These are phyloP conservation scores for Tribolium madens DNA, from an alignment of 1,140 invertebrate genomes.

Conservation along the genomic window DNA sequence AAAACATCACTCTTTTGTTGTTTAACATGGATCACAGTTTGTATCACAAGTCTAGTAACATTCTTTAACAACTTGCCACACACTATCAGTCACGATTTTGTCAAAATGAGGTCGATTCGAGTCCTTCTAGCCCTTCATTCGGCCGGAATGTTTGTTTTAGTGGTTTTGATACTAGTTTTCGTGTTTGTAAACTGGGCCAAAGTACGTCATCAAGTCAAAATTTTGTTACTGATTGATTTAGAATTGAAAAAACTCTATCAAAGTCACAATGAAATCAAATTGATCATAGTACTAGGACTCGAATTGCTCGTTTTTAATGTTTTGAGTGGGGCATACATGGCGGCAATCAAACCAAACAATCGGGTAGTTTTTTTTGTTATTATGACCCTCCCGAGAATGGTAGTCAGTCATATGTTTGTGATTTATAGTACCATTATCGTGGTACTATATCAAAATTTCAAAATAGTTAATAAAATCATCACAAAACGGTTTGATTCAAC, in stretches of 20 bases:
- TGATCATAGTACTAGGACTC: neutral
- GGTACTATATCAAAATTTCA: constrained; percentile 1
- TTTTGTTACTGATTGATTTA: neutral
- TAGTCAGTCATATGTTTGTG: neutral
- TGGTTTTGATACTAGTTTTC: neutral
- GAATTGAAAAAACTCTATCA: neutral
- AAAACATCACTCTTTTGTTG: neutral
- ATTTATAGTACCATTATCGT: neutral
- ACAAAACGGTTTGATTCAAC: no score
- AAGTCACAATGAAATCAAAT: neutral
- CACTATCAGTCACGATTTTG: neutral
- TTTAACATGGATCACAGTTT: neutral
- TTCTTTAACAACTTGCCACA: neutral
- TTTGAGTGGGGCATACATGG: neutral
- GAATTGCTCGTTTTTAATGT: neutral
- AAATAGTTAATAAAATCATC: neutral
- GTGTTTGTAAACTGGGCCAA: neutral
- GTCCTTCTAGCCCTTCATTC: neutral
- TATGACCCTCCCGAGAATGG: neutral
- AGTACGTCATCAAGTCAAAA: neutral
- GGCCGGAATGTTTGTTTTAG: neutral
- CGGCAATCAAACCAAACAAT: neutral
- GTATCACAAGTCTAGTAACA: neutral
- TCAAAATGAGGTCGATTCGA: neutral
- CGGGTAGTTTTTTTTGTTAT: neutral